Conservation (phyloP, 2,888 invertebrate genomes). For the Nebria brevicollis region DNA sequence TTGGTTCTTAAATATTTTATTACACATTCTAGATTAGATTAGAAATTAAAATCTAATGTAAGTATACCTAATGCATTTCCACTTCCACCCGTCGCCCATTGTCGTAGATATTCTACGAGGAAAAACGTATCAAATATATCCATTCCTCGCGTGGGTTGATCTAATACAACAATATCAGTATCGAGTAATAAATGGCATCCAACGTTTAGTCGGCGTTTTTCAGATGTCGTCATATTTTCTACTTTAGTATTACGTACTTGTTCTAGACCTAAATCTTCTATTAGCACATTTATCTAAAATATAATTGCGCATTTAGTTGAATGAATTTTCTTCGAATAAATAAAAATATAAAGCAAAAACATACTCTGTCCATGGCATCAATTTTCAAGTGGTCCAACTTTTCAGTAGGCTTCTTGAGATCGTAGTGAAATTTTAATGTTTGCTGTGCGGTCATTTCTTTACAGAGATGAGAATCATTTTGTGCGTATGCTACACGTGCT, state of each 20-base stretch:
- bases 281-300: conserved; percentile 83
- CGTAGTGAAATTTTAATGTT: conserved; percentile 84
- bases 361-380: conserved; percentile 79
- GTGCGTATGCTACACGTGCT: conserved; percentile 79
- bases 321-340: background rate
- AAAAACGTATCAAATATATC: conserved; percentile 97
- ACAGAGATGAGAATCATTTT: conserved; percentile 80
- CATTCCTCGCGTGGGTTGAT: conserved; percentile 89
- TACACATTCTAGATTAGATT: background rate
- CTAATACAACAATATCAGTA: conserved; percentile 86
- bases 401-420: conserved; percentile 73
- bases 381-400: conserved; percentile 73
- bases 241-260: conserved; percentile 90
- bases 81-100: conserved; percentile 77
- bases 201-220: conserved; percentile 85
- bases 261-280: conserved; percentile 91
- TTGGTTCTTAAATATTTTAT: background rate
- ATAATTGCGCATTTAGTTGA: conserved; percentile 50
- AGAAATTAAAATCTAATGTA: background rate
- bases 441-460: conserved; percentile 91
- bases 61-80: conserved; percentile 58
- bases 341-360: conserved; percentile 53
- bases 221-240: conserved; percentile 85
- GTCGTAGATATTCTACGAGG: conserved; percentile 90
- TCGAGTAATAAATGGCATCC: conserved; percentile 90